Percentiles rank a stretch among this genome's conserved stretches.
phyloP scores from a whole-genome alignment of 2,888 invertebrate species.

The Leptogaster cylindrica region DNA sequence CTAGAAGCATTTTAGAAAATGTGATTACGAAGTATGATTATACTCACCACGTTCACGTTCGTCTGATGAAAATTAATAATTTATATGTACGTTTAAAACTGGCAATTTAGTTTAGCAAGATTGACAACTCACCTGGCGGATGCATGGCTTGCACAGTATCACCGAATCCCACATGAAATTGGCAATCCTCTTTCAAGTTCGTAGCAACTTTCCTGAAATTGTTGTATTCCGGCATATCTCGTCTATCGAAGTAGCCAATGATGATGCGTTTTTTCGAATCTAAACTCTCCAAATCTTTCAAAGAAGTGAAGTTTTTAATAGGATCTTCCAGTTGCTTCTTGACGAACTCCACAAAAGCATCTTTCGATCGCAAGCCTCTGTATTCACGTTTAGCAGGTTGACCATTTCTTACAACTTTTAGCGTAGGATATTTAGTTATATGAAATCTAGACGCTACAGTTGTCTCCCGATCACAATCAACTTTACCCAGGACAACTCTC shows the following conservation, averaged over 20 bases:
- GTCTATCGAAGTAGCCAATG: slow-evolving; percentile 85
- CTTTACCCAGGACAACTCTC: slow-evolving; percentile 91
- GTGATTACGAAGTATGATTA: too few relatives aligned
- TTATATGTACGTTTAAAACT: too few relatives aligned
- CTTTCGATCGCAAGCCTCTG: slow-evolving; percentile 86
- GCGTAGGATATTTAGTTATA: slow-evolving; percentile 97
- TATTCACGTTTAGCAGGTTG: slow-evolving; percentile 90
- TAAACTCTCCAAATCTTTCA: slow-evolving; percentile 75
- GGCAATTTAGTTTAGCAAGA: background rate
- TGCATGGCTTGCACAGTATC: slow-evolving; percentile 83
- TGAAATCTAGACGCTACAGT: slow-evolving; percentile 88
- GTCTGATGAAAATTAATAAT: too few relatives aligned
- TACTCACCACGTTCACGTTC: too few relatives aligned
- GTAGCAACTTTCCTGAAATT: slow-evolving; percentile 82
- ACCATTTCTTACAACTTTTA: slow-evolving; percentile 93
- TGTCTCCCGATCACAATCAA: slow-evolving; percentile 95
- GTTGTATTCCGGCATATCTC: slow-evolving; percentile 81
- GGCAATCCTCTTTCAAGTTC: slow-evolving; percentile 92
- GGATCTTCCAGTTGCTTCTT: slow-evolving; percentile 88
- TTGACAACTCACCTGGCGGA: slow-evolving; percentile 70
- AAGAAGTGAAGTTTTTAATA: slow-evolving; percentile 75
- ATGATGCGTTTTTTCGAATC: slow-evolving; percentile 85
- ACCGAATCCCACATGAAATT: slow-evolving; percentile 91
- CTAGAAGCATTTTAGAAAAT: too few relatives aligned
- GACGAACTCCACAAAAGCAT: slow-evolving; percentile 88